These are phyloP conservation scores for Hemaris fuciformis DNA, from an alignment of 2,888 invertebrate species.

Conservation along the genomic window DNA sequence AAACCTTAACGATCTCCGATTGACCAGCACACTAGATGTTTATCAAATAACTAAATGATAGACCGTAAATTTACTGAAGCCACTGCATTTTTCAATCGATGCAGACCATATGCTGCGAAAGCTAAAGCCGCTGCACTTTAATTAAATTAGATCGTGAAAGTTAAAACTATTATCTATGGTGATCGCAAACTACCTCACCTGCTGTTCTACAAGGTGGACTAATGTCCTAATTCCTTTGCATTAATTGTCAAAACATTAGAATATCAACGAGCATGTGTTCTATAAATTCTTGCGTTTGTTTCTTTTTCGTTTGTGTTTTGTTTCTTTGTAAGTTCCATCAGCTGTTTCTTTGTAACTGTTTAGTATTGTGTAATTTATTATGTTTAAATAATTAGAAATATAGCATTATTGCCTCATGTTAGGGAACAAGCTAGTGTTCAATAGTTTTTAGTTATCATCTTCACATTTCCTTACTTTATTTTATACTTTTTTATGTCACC, in stretches of 20 bases:
- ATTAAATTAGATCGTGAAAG: not conserved
- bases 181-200: not conserved
- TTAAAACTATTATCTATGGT: not conserved
- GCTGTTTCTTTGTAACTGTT: not conserved
- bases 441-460: no score
- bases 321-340: not conserved
- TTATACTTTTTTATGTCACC: no score
- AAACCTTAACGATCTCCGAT: no score
- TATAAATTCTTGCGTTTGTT: not conserved
- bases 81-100: not conserved
- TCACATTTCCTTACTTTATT: no score
- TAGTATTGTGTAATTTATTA: not conserved
- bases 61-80: not conserved
- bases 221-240: constrained; percentile 4
- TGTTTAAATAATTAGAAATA: no score
- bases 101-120: not conserved
- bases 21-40: not conserved
- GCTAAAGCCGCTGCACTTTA: not conserved
- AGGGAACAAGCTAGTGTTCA: no score
- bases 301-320: not conserved
- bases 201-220: not conserved
- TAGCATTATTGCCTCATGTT: no score
- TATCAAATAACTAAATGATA: not conserved
- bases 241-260: constrained; percentile 7
- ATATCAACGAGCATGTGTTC: constrained; percentile 5